These are phyloP conservation scores for Drosophila willistoni DNA, from an alignment of 1,140 invertebrate genomes.

Conservation along the genomic window DNA sequence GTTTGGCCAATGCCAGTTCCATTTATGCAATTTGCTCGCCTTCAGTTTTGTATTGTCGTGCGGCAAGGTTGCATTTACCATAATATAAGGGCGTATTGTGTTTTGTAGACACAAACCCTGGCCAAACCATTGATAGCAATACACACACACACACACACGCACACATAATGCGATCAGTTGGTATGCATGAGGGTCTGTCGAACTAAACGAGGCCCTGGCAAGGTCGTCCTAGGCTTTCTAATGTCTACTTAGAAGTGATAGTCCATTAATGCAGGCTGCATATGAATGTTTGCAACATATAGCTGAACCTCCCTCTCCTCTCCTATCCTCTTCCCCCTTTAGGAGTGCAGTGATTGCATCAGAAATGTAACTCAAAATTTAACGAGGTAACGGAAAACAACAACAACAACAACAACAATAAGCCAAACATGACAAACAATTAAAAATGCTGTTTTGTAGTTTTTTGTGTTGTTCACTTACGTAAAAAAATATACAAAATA, in stretches of 20 bases:
- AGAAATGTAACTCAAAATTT: slow-evolving; percentile 9
- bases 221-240: background rate
- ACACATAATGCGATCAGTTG: background rate
- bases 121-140: slow-evolving; percentile 34
- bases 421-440: slow-evolving; percentile 40
- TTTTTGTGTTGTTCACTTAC: slow-evolving; percentile 50
- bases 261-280: slow-evolving; percentile 2
- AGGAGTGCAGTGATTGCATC: slow-evolving; percentile 28
- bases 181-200: background rate
- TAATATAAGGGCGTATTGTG: slow-evolving; percentile 68
- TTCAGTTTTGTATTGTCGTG: slow-evolving; percentile 50
- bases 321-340: background rate
- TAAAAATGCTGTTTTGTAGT: slow-evolving; percentile 37
- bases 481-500: slow-evolving; percentile 38
- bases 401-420: background rate
- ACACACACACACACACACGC: slow-evolving; percentile 3
- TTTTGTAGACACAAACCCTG: slow-evolving; percentile 24
- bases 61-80: slow-evolving; percentile 65
- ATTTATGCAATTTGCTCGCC: slow-evolving; percentile 63
- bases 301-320: background rate
- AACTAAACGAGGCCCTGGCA: slow-evolving; percentile 1
- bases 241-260: background rate
- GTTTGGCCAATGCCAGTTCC: slow-evolving; percentile 66
- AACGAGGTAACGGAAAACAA: background rate
- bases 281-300: no score